Evolutionary conservation across 2,888 invertebrate species (phyloP).

Genomic region (Plusia festucae): DNA sequence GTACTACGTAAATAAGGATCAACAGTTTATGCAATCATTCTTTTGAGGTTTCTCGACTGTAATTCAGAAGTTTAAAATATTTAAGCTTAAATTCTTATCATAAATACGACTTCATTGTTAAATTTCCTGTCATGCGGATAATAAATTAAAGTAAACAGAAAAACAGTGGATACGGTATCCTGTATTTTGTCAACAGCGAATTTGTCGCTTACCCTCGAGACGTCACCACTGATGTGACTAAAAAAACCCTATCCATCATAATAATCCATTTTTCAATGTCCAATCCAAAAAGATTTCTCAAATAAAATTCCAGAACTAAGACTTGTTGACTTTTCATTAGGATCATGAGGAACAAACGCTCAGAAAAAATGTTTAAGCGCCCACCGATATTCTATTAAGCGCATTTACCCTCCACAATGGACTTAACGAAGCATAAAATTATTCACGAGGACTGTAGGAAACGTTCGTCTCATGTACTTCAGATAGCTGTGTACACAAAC

Average conservation of each 20-base stretch:
- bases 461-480: conserved; percentile 78
- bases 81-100: no score
- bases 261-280: conserved; percentile 71
- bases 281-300: conserved; percentile 61
- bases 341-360: conserved; percentile 50
- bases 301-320: conserved; percentile 53
- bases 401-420: conserved; percentile 79
- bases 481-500: conserved; percentile 86
- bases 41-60: no score
- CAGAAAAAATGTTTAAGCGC: conserved; percentile 59
- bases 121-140: no score
- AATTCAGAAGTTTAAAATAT: no score
- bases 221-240: conserved; percentile 50
- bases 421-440: conserved; percentile 86
- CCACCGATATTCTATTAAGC: conserved; percentile 71
- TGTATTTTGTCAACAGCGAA: conserved; percentile 64
- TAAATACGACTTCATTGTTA: no score
- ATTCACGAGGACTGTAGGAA: conserved; percentile 81
- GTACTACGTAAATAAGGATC: no score
- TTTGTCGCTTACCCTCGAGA: conserved; percentile 60
- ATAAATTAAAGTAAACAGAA: conserved; percentile 9
- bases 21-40: no score
- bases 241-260: conserved; percentile 72
- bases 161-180: conserved; percentile 26
- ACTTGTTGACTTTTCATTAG: conserved; percentile 77